phyloP scores from a whole-genome alignment of 2,888 invertebrate species.

The Pachliopta kotzebuea region DNA sequence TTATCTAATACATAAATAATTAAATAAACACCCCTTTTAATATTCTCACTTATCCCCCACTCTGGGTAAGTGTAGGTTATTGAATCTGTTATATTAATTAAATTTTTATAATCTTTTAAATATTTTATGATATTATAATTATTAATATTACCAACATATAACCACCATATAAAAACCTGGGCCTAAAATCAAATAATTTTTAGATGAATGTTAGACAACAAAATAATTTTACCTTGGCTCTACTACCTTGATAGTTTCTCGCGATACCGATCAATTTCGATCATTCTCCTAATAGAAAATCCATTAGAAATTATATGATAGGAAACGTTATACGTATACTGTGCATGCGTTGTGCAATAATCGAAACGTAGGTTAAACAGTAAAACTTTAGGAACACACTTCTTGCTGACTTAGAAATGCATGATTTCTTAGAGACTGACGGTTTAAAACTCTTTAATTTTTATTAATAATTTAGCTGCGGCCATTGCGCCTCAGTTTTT shows the following conservation, averaged over 20 bases:
- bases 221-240: no score
- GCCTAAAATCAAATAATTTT: conserved; percentile 21
- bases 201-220: background rate
- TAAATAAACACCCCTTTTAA: conserved; percentile 6
- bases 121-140: background rate
- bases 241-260: background rate
- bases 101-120: conserved; percentile 3
- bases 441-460: conserved; percentile 39
- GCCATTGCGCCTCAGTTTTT: conserved; percentile 31
- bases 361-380: conserved; percentile 59
- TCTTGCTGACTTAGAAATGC: conserved; percentile 60
- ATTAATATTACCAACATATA: background rate
- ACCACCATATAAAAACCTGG: conserved; percentile 19
- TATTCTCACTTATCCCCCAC: background rate
- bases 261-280: conserved; percentile 30
- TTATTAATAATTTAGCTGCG: conserved; percentile 39
- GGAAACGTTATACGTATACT: conserved; percentile 70
- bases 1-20: background rate
- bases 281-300: conserved; percentile 50
- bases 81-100: no score
- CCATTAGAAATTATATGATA: conserved; percentile 37
- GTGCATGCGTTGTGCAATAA: conserved; percentile 78
- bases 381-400: conserved; percentile 54
- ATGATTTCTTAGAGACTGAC: conserved; percentile 60
- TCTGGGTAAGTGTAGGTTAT: no score